Percentiles rank a stretch among this genome's conserved stretches.
Evolutionary conservation across 1,140 invertebrate species (phyloP).

Genomic region (Oncopeltus fasciatus): DNA sequence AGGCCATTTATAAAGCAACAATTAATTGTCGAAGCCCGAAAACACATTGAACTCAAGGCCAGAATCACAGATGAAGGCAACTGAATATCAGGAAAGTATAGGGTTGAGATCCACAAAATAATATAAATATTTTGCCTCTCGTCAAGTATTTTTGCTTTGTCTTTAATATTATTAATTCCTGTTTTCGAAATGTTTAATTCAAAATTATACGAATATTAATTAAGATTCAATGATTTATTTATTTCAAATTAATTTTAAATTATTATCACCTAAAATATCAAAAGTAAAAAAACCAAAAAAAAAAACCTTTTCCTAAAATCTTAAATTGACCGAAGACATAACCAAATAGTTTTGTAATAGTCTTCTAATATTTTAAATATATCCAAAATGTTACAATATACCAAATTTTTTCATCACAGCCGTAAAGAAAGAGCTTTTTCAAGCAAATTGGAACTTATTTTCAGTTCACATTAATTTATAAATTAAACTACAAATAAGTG

Average conservation of each 20-base stretch:
- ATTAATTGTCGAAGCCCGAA: constrained; percentile 1
- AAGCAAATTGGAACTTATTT: background rate
- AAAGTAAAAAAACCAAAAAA: background rate
- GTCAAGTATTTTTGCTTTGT: background rate
- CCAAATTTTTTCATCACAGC: background rate
- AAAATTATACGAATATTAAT: background rate
- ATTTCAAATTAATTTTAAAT: background rate
- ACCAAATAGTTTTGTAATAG: background rate
- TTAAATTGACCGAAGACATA: background rate
- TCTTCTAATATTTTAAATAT: background rate
- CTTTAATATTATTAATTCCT: background rate
- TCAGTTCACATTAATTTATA: background rate
- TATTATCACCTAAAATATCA: background rate
- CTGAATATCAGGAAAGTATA: constrained; percentile 1
- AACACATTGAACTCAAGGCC: constrained; percentile 4
- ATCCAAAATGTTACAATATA: background rate
- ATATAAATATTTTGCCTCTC: background rate
- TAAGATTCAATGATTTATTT: background rate
- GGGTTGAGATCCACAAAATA: background rate
- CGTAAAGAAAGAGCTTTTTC: background rate
- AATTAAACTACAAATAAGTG: background rate
- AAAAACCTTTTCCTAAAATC: background rate
- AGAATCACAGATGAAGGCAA: constrained; percentile 8
- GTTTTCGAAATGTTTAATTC: background rate
- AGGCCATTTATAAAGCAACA: constrained; percentile 6